Evolutionary conservation across 2,888 invertebrate species (phyloP), one percentile per base, ranked within the genome.

Genomic region (Ischnus inquisitorius): DNA sequence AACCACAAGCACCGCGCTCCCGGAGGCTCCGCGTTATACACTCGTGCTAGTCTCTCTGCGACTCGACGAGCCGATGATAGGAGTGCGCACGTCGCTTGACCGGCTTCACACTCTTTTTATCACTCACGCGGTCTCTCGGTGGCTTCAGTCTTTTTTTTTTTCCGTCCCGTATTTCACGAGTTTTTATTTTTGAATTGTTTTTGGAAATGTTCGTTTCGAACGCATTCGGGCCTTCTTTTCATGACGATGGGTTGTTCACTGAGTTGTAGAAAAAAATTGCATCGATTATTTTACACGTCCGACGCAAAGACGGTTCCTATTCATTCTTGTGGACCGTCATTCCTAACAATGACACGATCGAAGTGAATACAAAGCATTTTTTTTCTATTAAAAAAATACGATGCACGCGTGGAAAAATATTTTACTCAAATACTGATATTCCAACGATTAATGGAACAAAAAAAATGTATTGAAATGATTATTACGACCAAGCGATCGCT

Each of bases 61-160:
- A 41, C 69, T 78, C 69, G 68, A 12, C 60, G 64, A 39, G 39
- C 34, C 22, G 75, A 75, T n/a, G 75, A 51, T 19, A 75, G 48
- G 39, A 64, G 75, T 78, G 25, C 78, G 75, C 75, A 75, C 71
- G 79, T 48, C 79, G 57, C 43, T 75, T 34, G 39, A 54, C 65
- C 71, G 79, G 79, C 79, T 79, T 16, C 41, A 41, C 79, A 51
- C 79, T 79, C 51, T 41, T 34, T 69, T 28, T 22, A 57, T 41
- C 54, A 16, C 41, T 74, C 64, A n/a, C 22, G 48, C 48, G 16
- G 34, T 34, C 64, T 34, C 72, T 48, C 60, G 1, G 28, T 60
- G 28, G 1, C 12, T 57, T 57, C 39, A 48, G n/a, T 46, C 25
- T 25, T 43, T 57, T 57, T 71, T 19, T 72, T 54, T 6, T 46